These are phyloP conservation scores for Melanostoma scalare DNA, from an alignment of 2,888 invertebrate species.

Conservation along the genomic window DNA sequence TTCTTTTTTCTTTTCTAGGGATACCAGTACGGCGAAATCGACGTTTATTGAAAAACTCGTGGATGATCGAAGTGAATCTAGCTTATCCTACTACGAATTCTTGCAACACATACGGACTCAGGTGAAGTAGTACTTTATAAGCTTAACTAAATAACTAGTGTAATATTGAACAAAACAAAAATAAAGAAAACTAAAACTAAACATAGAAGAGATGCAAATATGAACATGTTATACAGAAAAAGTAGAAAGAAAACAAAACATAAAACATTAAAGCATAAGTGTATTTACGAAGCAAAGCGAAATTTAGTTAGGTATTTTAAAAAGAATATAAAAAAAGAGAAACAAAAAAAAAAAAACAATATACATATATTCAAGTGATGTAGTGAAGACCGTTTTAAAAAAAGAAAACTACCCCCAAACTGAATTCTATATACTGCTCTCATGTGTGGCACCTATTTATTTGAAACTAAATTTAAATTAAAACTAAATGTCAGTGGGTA, in stretches of 20 bases:
- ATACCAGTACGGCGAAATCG: conserved; percentile 92
- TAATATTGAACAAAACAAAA: conserved; percentile 59
- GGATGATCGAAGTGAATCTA: conserved; percentile 96
- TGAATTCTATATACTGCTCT: conserved; percentile 27
- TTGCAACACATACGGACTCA: conserved; percentile 96
- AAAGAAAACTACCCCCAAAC: conserved; percentile 2
- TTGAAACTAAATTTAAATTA: conserved; percentile 16
- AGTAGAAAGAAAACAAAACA: conserved; percentile 16
- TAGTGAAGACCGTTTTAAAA: conserved; percentile 26
- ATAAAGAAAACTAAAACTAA: conserved; percentile 36
- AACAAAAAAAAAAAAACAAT: conserved; percentile 9
- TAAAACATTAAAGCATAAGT: conserved; percentile 19
- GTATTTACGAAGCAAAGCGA: conserved; percentile 64
- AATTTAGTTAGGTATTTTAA: conserved; percentile 46
- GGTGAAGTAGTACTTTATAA: conserved; percentile 87
- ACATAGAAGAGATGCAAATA: conserved; percentile 44
- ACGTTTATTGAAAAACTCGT: conserved; percentile 94
- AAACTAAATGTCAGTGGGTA: conserved; percentile 46
- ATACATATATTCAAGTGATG: conserved; percentile 45
- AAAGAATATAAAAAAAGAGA: conserved; percentile 6
- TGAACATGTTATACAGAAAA: conserved; percentile 28
- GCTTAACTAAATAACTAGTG: conserved; percentile 74
- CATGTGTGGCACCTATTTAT: conserved; percentile 36
- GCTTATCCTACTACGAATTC: conserved; percentile 98
- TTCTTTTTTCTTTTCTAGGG: conserved; percentile 83